A percentile compares a stretch with the other conserved stretches of the same genome.
Conservation (phyloP, 2,113 vertebrate species). For the Bufo bufo region DNA sequence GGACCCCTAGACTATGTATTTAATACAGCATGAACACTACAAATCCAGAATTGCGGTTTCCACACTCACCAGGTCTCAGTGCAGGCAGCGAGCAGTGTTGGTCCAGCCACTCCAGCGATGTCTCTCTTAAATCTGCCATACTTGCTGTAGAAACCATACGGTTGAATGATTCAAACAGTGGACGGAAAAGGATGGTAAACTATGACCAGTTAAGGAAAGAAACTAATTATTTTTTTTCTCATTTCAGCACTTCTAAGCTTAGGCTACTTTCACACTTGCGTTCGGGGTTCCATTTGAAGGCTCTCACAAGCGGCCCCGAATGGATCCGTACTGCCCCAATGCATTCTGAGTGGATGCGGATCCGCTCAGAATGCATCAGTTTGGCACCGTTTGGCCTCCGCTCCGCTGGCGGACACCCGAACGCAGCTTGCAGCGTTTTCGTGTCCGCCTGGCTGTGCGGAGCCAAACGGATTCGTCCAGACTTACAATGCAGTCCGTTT, state of each 20-base stretch:
- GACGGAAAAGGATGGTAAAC: slow-evolving; percentile 95
- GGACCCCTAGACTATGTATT: not conserved
- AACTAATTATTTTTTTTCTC: not conserved
- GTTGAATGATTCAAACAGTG: slow-evolving; percentile 95
- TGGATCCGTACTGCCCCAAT: too few relatives aligned
- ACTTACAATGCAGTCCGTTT: too few relatives aligned
- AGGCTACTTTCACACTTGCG: too few relatives aligned
- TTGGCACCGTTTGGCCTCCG: too few relatives aligned
- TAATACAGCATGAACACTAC: not conserved
- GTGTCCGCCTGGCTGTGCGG: too few relatives aligned
- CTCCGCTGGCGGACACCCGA: too few relatives aligned
- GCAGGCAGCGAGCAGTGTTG: slow-evolving; percentile 91
- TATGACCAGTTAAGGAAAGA: slow-evolving; percentile 76
- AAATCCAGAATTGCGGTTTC: not conserved
- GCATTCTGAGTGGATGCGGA: too few relatives aligned
- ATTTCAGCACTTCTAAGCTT: not conserved
- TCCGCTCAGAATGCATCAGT: too few relatives aligned
- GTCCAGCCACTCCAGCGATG: slow-evolving; percentile 91
- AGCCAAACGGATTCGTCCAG: too few relatives aligned
- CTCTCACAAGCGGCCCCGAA: too few relatives aligned
- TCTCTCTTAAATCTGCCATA: slow-evolving; percentile 86
- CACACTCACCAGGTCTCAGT: slow-evolving; percentile 86
- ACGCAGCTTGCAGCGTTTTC: too few relatives aligned
- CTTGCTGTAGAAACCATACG: slow-evolving; percentile 93
- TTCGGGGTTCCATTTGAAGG: too few relatives aligned